phyloP scores from a whole-genome alignment of 2,113 vertebrate species.

The Apus apus region DNA sequence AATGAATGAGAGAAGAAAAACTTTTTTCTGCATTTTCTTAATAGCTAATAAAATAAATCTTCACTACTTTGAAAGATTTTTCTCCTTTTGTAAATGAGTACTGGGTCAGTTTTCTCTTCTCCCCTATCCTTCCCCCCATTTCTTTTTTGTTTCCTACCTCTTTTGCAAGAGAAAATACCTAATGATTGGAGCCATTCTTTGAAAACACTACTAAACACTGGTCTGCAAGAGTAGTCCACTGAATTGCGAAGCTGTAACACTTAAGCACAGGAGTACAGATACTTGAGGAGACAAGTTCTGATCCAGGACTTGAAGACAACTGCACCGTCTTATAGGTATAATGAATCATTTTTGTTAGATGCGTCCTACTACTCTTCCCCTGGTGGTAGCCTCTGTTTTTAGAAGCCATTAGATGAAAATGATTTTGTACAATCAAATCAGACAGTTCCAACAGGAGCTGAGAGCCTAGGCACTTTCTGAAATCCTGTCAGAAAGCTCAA shows the following conservation, averaged over 20 bases:
- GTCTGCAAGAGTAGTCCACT: background rate
- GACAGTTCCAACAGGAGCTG: background rate
- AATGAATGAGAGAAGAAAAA: background rate
- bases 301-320: background rate
- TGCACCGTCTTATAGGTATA: background rate
- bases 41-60: background rate
- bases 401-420: background rate
- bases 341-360: accelerated
- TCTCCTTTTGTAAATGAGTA: background rate
- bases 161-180: background rate
- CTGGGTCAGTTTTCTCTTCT: background rate
- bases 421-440: background rate
- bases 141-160: background rate
- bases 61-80: background rate
- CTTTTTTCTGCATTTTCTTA: background rate
- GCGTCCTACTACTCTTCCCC: background rate
- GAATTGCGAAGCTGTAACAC: background rate
- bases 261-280: background rate
- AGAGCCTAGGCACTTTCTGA: background rate
- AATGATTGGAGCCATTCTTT: background rate
- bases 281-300: background rate
- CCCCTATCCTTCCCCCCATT: background rate
- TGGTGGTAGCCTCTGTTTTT: background rate
- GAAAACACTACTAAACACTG: background rate
- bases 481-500: background rate